Evolutionary conservation across 2,113 vertebrate genomes (phyloP), one percentile per base, ranked within the genome.

Genomic region (Brachyistius frenatus): DNA sequence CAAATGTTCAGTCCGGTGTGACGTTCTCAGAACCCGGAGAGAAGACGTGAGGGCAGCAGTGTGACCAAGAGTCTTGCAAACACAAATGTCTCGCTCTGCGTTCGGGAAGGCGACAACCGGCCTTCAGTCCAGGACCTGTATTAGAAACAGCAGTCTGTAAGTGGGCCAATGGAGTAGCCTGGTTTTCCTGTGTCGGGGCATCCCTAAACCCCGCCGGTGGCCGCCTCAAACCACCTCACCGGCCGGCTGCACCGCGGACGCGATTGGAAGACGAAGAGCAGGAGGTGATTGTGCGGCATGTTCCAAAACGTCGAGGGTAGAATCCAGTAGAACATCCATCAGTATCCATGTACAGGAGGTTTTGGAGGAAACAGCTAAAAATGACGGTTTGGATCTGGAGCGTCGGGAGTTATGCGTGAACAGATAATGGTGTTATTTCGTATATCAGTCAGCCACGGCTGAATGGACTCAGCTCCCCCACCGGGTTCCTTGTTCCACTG

Each of bases 171-270:
- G 64, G 46, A 86, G 83, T 8, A 92, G 74, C 81, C 80, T 90
- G 80, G 74, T 86, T 87, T 84, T 92, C 80, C 85, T 86, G 80
- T 81, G 88, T 73, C 60, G 87, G 81, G 89, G 76, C 91, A 93
- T 93, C 84, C 81, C 90, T 87, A 50, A 78, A 75, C 78, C 62
- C 78, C 14, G 6, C 57, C 3, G 70, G 85, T 80, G 86, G 79
- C 67, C 0, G 16, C 31, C 31, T 90, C 15, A 91, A 52, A 88
- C 83, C 86, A 80, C 86, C 83, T 84, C 87, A 87, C 73, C 75
- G 83, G 70, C 55, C 73, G 44, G 75, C 36, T 46, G 53, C 76
- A 66, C 36, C 47, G 8, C 31, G 33, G 57, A 68, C 44, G 41
- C 7, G 54, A 73, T 36, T n/a, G 31, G 23, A 57, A 52, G 36